These are phyloP conservation scores for Drosophila tropicalis DNA, from an alignment of 1,140 invertebrate genomes.

Conservation along the genomic window DNA sequence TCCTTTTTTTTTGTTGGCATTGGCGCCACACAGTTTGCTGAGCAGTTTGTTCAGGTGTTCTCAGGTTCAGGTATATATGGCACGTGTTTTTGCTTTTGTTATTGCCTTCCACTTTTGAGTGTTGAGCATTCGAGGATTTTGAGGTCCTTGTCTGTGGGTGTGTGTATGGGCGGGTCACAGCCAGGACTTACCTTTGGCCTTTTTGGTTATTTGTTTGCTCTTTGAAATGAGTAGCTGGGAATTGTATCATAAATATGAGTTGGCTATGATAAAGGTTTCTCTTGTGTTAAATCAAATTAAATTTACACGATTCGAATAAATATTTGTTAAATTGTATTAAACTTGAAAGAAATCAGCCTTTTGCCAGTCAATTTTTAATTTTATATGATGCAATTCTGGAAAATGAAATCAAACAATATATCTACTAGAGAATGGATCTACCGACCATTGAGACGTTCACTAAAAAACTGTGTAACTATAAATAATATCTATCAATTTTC, in stretches of 20 bases:
- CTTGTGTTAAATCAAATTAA: neutral
- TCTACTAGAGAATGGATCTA: no score
- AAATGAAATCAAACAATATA: no score
- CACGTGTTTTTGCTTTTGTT: conserved; percentile 44
- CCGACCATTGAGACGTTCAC: no score
- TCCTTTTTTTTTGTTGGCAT: conserved; percentile 20
- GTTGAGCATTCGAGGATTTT: conserved; percentile 34
- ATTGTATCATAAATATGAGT: conserved; percentile 9
- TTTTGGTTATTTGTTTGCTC: conserved; percentile 45
- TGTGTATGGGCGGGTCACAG: neutral
- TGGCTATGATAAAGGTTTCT: neutral
- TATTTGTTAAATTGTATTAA: neutral
- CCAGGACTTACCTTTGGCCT: conserved; percentile 66
- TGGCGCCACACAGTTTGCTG: conserved; percentile 49
- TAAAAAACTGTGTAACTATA: no score
- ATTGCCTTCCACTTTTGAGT: conserved; percentile 40
- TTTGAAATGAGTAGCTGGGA: conserved; percentile 42
- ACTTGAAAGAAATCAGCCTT: no score
- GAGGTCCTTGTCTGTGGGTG: neutral
- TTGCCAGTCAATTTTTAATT: no score
- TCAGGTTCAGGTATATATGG: conserved; percentile 51
- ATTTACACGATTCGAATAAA: neutral
- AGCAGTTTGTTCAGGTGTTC: conserved; percentile 67
- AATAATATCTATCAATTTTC: no score
- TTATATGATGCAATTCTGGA: no score